Percentiles rank a stretch among this genome's conserved stretches.
These are phyloP conservation scores for Amblyopsis hoosieri DNA, from an alignment of 2,797 vertebrate genomes.

Conservation along the genomic window DNA sequence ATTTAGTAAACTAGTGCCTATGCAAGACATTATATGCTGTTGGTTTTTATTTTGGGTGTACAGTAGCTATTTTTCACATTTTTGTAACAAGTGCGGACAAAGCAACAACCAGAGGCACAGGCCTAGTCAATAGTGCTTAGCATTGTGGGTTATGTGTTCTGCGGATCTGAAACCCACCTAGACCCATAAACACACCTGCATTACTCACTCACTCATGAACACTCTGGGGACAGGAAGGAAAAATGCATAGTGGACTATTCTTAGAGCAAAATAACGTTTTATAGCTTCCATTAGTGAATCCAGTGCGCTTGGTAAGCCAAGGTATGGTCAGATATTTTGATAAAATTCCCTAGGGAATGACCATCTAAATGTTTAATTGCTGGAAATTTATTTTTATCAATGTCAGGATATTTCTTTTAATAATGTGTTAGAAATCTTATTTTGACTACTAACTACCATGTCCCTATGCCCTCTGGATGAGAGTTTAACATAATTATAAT, in stretches of 20 bases:
- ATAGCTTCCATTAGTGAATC: slow-evolving; percentile 62
- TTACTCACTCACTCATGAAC: slow-evolving; percentile 24
- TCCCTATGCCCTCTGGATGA: too few relatives aligned
- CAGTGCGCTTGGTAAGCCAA: slow-evolving; percentile 45
- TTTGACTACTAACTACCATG: too few relatives aligned
- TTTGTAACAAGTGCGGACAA: too few relatives aligned
- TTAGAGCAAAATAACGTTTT: slow-evolving; percentile 60
- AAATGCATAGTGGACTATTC: slow-evolving; percentile 56
- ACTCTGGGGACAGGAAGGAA: slow-evolving; percentile 43
- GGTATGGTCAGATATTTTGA: slow-evolving; percentile 25
- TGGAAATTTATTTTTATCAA: slow-evolving; percentile 18
- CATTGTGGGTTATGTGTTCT: slow-evolving; percentile 5
- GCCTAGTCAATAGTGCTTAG: neutral
- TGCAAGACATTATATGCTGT: slow-evolving; percentile 22
- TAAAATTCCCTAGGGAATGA: slow-evolving; percentile 36
- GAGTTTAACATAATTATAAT: too few relatives aligned
- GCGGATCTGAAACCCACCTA: slow-evolving; percentile 3
- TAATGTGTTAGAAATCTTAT: neutral
- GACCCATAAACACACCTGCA: slow-evolving; percentile 40
- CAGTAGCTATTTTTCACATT: too few relatives aligned
- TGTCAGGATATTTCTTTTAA: slow-evolving; percentile 21
- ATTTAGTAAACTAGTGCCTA: slow-evolving; percentile 11
- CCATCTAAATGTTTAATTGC: slow-evolving; percentile 44
- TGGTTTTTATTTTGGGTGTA: slow-evolving; percentile 1
- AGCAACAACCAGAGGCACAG: too few relatives aligned